These are phyloP conservation scores for Dasyurus viverrinus DNA, from an alignment of 2,113 vertebrate species.

Conservation along the genomic window DNA sequence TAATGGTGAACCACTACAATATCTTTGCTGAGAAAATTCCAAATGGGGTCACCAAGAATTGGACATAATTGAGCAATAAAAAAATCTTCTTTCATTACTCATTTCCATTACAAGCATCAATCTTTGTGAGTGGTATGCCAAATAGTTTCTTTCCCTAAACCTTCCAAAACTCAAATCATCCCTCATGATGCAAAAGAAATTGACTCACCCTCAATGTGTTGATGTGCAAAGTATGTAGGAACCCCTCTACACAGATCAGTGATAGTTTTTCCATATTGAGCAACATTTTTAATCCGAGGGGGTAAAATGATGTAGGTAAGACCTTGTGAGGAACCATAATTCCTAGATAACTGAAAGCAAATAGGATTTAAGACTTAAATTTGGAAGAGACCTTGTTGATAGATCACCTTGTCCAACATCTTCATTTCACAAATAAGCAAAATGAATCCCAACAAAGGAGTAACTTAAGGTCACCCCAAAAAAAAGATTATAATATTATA, in stretches of 20 bases:
- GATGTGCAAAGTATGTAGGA: slow-evolving; percentile 66
- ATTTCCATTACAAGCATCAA: neutral
- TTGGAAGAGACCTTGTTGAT: neutral
- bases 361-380: neutral
- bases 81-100: neutral
- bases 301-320: slow-evolving; percentile 68
- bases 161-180: neutral
- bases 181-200: neutral
- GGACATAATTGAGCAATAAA: no score
- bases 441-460: neutral
- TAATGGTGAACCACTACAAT: no score
- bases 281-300: slow-evolving; percentile 65
- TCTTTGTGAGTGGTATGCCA: neutral
- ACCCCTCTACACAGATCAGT: slow-evolving; percentile 63
- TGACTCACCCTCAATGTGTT: slow-evolving; percentile 58
- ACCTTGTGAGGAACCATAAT: slow-evolving; percentile 18
- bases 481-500: neutral
- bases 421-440: neutral
- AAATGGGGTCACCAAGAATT: no score
- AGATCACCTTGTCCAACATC: neutral
- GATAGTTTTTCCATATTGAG: slow-evolving; percentile 53
- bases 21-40: no score
- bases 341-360: slow-evolving; percentile 33
- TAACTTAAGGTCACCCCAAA: neutral
- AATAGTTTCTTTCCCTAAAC: neutral